These are phyloP conservation scores for Pterostichus madidus DNA, from an alignment of 2,888 invertebrate species.

Conservation along the genomic window DNA sequence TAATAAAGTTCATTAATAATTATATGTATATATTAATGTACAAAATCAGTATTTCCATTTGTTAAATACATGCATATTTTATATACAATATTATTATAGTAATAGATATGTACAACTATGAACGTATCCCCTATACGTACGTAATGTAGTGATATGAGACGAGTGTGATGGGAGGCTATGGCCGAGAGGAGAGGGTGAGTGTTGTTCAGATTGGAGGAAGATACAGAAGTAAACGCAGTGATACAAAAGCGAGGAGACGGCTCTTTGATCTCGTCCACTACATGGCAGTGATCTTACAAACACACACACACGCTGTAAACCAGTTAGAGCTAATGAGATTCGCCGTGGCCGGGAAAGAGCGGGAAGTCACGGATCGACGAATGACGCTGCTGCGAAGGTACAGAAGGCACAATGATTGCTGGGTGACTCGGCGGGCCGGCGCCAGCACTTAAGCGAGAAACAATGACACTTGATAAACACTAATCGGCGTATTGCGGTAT, in stretches of 20 bases:
- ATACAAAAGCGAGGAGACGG: conserved; percentile 26
- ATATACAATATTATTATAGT: conserved; percentile 67
- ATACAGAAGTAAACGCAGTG: conserved; percentile 15
- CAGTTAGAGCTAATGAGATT: background rate
- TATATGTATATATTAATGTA: conserved; percentile 70
- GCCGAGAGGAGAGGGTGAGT: background rate
- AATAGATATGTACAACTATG: conserved; percentile 69
- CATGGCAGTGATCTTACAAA: conserved; percentile 37
- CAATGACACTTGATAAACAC: conserved; percentile 61
- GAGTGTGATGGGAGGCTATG: background rate
- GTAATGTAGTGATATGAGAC: conserved; percentile 65
- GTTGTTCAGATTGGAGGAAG: too few relatives aligned
- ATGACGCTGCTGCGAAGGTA: conserved; percentile 58
- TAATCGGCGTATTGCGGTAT: conserved; percentile 62
- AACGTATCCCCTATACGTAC: conserved; percentile 55
- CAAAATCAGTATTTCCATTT: conserved; percentile 69
- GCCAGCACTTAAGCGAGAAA: conserved; percentile 55
- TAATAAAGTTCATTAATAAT: conserved; percentile 65
- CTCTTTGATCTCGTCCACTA: conserved; percentile 27
- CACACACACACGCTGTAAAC: conserved; percentile 27
- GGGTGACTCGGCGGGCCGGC: conserved; percentile 35
- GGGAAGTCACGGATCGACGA: background rate
- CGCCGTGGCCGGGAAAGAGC: too few relatives aligned
- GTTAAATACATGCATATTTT: conserved; percentile 69
- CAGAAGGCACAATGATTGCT: conserved; percentile 67